phyloP scores from a whole-genome alignment of 2,113 vertebrate species.

The Ginglymostoma cirratum region DNA sequence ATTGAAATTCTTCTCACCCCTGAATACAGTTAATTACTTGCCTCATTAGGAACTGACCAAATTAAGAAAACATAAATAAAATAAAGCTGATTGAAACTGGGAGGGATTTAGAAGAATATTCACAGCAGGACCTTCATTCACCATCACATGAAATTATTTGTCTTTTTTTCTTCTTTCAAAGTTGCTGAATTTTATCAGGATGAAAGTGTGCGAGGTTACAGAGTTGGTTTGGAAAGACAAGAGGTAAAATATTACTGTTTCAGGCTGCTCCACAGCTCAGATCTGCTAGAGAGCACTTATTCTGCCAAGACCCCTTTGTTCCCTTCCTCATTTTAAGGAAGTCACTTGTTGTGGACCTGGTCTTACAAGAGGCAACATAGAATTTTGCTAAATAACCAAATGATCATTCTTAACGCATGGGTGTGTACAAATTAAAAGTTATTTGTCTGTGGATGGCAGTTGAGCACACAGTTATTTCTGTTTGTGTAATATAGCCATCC shows the following conservation, averaged over 20 bases:
- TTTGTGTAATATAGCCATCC: not conserved
- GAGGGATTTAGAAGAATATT: not conserved
- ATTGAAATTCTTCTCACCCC: not conserved
- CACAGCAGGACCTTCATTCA: not conserved
- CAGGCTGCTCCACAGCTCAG: not conserved
- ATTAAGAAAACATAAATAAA: not conserved
- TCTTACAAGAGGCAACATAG: not conserved
- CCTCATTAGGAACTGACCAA: not conserved
- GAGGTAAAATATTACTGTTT: not conserved
- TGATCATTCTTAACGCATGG: not conserved
- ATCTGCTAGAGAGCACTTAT: not conserved
- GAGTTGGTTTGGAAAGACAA: not conserved
- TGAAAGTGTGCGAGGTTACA: not conserved
- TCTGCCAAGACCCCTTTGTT: too few species aligned
- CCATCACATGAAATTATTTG: slow-evolving; percentile 36
- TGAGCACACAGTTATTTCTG: not conserved
- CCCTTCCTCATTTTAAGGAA: not conserved
- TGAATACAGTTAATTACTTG: not conserved
- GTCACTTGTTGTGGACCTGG: not conserved
- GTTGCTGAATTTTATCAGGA: slow-evolving; percentile 1
- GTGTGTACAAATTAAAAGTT: not conserved
- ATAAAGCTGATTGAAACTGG: not conserved
- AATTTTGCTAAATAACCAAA: not conserved
- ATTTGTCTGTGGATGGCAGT: not conserved
- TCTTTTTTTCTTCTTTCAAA: slow-evolving; percentile 41